phyloP scores from a whole-genome alignment of 2,113 vertebrate genomes.

The Platichthys stellatus region DNA sequence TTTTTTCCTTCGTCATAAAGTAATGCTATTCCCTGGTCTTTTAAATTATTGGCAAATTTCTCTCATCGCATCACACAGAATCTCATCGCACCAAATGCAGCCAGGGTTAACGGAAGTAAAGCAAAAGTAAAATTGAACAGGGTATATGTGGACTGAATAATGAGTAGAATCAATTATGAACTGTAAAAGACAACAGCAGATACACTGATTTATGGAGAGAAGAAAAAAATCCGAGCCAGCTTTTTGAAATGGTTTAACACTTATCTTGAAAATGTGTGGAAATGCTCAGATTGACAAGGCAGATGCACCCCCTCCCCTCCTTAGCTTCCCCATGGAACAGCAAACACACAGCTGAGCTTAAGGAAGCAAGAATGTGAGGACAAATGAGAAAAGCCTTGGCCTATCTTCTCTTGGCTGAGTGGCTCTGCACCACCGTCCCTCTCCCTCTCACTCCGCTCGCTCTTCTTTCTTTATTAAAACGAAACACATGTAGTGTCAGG shows the following conservation, averaged over 20 bases:
- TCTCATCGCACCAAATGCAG: too few species aligned
- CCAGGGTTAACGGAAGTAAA: too few species aligned
- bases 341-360: constrained; percentile 64
- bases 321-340: constrained; percentile 51
- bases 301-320: constrained; percentile 36
- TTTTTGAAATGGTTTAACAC: constrained; percentile 33
- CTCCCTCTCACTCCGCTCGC: constrained; percentile 31
- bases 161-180: too few species aligned
- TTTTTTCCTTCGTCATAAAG: too few species aligned
- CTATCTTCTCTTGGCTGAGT: constrained; percentile 67
- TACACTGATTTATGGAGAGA: neutral
- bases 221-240: constrained; percentile 32
- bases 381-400: constrained; percentile 66
- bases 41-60: too few species aligned
- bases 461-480: constrained; percentile 80
- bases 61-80: too few species aligned
- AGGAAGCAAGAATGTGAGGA: constrained; percentile 60
- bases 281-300: constrained; percentile 60
- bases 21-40: too few species aligned
- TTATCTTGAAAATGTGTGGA: constrained; percentile 60
- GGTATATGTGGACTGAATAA: too few species aligned
- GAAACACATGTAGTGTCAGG: constrained; percentile 81
- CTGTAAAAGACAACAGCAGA: too few species aligned
- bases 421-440: constrained; percentile 44
- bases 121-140: too few species aligned